phyloP scores from a whole-genome alignment of 2,888 invertebrate genomes.

The Morpho deidamia region DNA sequence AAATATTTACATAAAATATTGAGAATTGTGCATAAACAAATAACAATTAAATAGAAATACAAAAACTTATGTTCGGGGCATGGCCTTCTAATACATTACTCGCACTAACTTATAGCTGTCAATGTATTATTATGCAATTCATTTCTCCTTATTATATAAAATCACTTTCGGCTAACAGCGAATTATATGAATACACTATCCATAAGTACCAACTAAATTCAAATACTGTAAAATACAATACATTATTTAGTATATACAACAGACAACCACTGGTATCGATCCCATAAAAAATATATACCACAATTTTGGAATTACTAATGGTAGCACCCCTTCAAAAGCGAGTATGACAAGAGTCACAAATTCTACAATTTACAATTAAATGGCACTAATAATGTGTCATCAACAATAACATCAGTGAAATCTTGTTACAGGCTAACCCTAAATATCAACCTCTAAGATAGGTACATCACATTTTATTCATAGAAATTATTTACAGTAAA shows the following conservation, averaged over 20 bases:
- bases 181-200: conserved; percentile 75
- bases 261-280: conserved; percentile 74
- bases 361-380: conserved; percentile 75
- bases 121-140: conserved; percentile 75
- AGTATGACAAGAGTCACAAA: conserved; percentile 79
- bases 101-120: conserved; percentile 71
- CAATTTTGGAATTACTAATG: conserved; percentile 76
- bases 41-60: conserved; percentile 79
- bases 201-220: conserved; percentile 75
- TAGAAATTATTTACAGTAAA: conserved; percentile 69
- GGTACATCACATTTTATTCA: conserved; percentile 64
- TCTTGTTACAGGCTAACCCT: conserved; percentile 78
- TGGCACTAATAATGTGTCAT: conserved; percentile 76
- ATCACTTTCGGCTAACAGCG: conserved; percentile 73
- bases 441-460: conserved; percentile 61
- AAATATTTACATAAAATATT: conserved; percentile 79
- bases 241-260: conserved; percentile 69
- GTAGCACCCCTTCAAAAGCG: conserved; percentile 79
- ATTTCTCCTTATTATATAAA: conserved; percentile 72
- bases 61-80: conserved; percentile 72
- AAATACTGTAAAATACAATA: conserved; percentile 77
- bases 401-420: conserved; percentile 72
- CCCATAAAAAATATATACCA: conserved; percentile 77
- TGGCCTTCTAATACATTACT: conserved; percentile 71
- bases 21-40: conserved; percentile 80